Evolutionary conservation across 2,888 invertebrate genomes (phyloP).

Genomic region (Harmothoe impar): DNA sequence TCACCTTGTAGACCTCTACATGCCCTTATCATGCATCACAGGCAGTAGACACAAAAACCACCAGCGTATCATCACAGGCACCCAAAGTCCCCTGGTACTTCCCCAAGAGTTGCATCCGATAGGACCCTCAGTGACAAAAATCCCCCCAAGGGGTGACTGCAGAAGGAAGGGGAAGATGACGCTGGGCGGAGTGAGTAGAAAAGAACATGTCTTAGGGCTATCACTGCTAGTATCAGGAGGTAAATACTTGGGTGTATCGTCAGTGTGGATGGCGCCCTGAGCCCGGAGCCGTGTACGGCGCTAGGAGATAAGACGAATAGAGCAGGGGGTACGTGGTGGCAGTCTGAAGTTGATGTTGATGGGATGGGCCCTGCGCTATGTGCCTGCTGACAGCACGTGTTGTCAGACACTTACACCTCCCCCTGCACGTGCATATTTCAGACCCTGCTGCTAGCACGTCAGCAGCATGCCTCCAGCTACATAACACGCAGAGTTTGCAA

Average conservation of each 20-base stretch:
- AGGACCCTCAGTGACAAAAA: too few species aligned
- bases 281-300: too few species aligned
- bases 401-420: conserved; percentile 11
- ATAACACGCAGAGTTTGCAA: too few species aligned
- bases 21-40: not conserved
- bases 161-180: too few species aligned
- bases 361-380: not conserved
- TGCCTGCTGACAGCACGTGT: conserved; percentile 26
- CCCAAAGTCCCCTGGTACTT: too few species aligned
- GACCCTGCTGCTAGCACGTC: not conserved
- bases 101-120: too few species aligned
- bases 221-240: not conserved
- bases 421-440: conserved; percentile 19
- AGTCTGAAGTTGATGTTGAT: not conserved
- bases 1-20: not conserved
- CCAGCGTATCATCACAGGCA: too few species aligned
- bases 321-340: not conserved
- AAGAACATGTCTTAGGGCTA: not conserved
- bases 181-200: not conserved
- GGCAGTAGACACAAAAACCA: not conserved
- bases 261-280: not conserved
- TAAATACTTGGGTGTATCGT: not conserved
- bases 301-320: not conserved
- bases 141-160: too few species aligned
- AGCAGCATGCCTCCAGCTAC: not conserved